Base-by-base conservation (phyloP, 2,888 invertebrate species). In the Antheraea assamensis region DNA sequence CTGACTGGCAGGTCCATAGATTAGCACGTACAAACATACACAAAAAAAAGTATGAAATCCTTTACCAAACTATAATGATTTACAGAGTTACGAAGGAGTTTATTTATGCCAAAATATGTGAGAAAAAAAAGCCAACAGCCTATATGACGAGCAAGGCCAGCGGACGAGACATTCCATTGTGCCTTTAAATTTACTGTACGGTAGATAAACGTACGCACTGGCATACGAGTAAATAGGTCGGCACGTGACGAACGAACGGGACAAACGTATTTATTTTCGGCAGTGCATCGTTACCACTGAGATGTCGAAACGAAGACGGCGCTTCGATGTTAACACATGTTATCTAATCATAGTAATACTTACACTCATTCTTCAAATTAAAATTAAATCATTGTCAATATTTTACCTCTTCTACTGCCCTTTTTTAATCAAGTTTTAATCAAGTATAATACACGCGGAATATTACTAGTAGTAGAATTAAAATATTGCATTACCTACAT, bases 161-260 rank as follows among this genome's bases (percentile, higher is more conserved):
- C 55, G 61, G 30, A 27, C 30, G 27, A 35, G 24, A 72, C 21
- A 70, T 66, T 66, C 66, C 35, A 68, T 52, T 55, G 47, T 66
- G 55, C 84, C 85, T 88, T 87, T 85, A 87, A 88, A 89, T 86
- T 87, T 82, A 83, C 81, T 76, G 80, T 76, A 76, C 76, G 31
- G 72, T 42, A 64, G 58, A 30, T 52, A 30, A 17, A 76, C 74
- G 72, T 73, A 76, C 74, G 78, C 74, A 76, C 77, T 81, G 78
- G 61, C 30, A 64, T 58, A 58, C 58, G 24, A n/a, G 58, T 64
- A 88, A 88, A 87, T 88, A 87, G 88, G 87, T 82, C 85, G 83
- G 75, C 70, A 73, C 73, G 73, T 79, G 81, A 78, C 81, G 73
- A 76, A 73, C 81, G 78, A 81, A 52, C n/a, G 55, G 73, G 76